Evolutionary conservation across 2,797 vertebrate genomes (phyloP).

Genomic region (Catharus ustulatus): DNA sequence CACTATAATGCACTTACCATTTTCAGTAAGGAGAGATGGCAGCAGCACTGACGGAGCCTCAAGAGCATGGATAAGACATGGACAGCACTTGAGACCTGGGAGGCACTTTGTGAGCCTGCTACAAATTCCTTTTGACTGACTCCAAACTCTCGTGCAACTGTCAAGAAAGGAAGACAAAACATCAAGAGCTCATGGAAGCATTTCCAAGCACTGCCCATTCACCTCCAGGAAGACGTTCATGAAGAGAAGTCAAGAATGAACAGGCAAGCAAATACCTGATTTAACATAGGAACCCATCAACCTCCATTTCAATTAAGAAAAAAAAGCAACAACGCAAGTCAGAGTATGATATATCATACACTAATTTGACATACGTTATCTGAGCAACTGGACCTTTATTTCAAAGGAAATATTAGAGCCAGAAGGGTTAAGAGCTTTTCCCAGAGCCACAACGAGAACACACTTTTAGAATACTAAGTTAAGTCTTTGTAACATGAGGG

Average conservation of each 20-base stretch:
- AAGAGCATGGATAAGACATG: conserved; percentile 92
- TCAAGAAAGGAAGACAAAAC: neutral
- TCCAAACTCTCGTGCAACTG: conserved; percentile 87
- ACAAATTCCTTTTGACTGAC: conserved; percentile 48
- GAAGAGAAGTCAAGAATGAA: neutral
- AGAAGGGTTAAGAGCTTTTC: neutral
- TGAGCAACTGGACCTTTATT: neutral
- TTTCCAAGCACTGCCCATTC: neutral
- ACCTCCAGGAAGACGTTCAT: neutral
- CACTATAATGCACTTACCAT: conserved; percentile 77
- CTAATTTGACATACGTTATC: neutral
- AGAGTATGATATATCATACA: neutral
- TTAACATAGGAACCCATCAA: neutral
- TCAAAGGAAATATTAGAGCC: neutral
- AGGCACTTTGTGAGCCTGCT: neutral
- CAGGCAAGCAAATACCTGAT: neutral
- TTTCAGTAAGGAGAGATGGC: conserved; percentile 91
- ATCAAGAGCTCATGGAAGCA: neutral
- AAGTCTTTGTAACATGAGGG: neutral
- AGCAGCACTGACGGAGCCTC: conserved; percentile 94
- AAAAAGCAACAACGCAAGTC: neutral
- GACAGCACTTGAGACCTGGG: conserved; percentile 80
- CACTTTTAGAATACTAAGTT: neutral
- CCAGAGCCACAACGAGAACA: neutral
- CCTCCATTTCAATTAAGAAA: neutral